Base-by-base conservation (phyloP, 2,113 vertebrate genomes). In the Phrynocephalus versicolor region DNA sequence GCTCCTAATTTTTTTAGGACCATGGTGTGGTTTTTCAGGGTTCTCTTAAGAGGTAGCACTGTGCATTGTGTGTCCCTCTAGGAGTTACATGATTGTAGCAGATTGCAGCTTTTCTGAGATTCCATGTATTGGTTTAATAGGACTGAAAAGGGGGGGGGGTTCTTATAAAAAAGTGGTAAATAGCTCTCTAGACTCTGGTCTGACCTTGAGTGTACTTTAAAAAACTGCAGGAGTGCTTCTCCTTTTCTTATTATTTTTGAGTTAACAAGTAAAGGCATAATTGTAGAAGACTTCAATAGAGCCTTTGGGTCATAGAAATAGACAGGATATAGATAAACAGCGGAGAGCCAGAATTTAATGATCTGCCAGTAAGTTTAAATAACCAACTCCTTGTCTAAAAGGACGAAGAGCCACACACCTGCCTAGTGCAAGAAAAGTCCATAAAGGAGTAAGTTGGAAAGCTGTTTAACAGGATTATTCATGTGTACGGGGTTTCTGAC, bases 221-320 rank as follows among this genome's bases (percentile, higher is more conserved):
- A 80, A 30, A 45, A 72, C 88, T 81, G 1, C 57, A 89, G 12
- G 33, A 27, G 45, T 3, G 6, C 83, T 82, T 82, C 6, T 79
- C 3, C 0, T n/a, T 91, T 85, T 64, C 58, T 83, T 82, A 30
- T 81, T 88, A 90, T 60, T 10, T 39, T 69, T 86, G 57, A 83
- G 1, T 51, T 85, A 87, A 81, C 30, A 77, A 62, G 25, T 57
- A 84, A 64, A 89, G 78, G 21, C 37, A 81, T 71, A 82, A 87
- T 92, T 87, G 55, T 23, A 74, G 41, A 7, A 79, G 3, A 60
- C 65, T 92, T 91, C 39, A 81, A 15, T 37, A n/a, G 58, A 64
- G 81, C 23, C 70, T 86, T 21, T 37, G 58, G 69, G 69, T 80
- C 78, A 74, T 57, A 2, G 41, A 58, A 9, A 33, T 41, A 85